Base-by-base conservation (phyloP, 2,797 vertebrate species). In the Perodicticus potto region DNA sequence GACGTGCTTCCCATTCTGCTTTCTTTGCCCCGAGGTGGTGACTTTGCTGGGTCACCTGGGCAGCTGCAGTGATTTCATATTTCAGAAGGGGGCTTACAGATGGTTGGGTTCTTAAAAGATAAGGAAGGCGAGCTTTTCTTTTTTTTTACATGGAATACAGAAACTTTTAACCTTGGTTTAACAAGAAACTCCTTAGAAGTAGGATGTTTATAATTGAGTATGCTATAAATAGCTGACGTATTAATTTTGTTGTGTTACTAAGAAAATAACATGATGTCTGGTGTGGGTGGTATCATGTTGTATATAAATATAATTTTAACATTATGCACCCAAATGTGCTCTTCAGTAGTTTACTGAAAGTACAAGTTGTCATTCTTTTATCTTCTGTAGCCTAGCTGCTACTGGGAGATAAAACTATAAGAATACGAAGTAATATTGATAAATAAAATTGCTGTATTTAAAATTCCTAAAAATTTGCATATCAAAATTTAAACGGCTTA, bases 181-280 rank as follows among this genome's bases (percentile, higher is more conserved):
- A 74, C 17, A 92, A 96, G 80, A 84, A 83, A 70, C 9, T 70
- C 25, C n/a, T 86, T 70, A 59, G 65, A 95, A 81, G 83, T 88
- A 77, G 49, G 37, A 17, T 87, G 65, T 72, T 86, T 96, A 34
- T 55, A 82, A 5, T 69, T 65, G n/a, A n/a, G 65, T 82, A 4
- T 78, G 45, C 76, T 78, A 74, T 69, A 23, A 53, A 55, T 82
- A 65, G 86, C n/a, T 72, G 67, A 72, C 45, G 55, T 82, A 85
- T 45, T 77, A 29, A 78, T 65, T 32, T 91, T 29, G 65, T 34
- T 89, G 4, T 86, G 61, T 93, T 95, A 49, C 61, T 65, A 61
- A 25, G 37, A 43, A 91, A 74, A 90, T 43, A 29, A 55, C 11
- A 7, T 5, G 2, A 4, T 76, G 73, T 86, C 25, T 91, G 37